Conservation (phyloP, 2,113 vertebrate species). For the Nannospalax galili region DNA sequence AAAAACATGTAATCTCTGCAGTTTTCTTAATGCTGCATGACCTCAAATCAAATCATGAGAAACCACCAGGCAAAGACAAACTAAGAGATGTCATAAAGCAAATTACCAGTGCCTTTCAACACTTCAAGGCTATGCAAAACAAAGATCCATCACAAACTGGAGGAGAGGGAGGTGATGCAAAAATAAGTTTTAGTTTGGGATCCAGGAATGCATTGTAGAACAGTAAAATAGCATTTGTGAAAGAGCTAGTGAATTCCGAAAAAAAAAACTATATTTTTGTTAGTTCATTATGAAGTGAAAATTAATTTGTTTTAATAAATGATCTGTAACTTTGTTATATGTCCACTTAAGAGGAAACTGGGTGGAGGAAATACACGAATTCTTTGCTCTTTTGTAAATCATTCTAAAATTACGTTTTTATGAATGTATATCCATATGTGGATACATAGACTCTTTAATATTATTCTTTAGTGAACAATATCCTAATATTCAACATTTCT, state of each 20-base stretch:
- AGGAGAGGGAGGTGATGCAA: neutral
- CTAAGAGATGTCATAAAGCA: neutral
- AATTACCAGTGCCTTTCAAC: neutral
- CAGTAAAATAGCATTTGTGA: neutral
- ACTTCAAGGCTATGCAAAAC: neutral
- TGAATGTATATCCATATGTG: neutral
- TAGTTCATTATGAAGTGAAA: neutral
- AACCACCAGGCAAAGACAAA: neutral
- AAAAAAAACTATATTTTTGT: neutral
- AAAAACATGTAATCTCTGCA: neutral
- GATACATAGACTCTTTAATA: neutral
- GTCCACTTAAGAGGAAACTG: neutral
- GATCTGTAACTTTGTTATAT: neutral
- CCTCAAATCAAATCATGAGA: neutral
- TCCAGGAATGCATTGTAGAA: neutral
- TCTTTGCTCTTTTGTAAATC: neutral
- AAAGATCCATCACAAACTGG: neutral
- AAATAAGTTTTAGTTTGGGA: neutral
- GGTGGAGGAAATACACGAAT: neutral
- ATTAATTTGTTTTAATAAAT: neutral
- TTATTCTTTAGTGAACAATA: neutral
- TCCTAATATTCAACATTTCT: neutral
- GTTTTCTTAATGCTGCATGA: neutral
- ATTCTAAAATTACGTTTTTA: neutral
- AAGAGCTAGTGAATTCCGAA: neutral